Evolutionary conservation across 2,797 vertebrate genomes (phyloP), one percentile per base, ranked within the genome.

Genomic region (Gymnothorax javanicus): DNA sequence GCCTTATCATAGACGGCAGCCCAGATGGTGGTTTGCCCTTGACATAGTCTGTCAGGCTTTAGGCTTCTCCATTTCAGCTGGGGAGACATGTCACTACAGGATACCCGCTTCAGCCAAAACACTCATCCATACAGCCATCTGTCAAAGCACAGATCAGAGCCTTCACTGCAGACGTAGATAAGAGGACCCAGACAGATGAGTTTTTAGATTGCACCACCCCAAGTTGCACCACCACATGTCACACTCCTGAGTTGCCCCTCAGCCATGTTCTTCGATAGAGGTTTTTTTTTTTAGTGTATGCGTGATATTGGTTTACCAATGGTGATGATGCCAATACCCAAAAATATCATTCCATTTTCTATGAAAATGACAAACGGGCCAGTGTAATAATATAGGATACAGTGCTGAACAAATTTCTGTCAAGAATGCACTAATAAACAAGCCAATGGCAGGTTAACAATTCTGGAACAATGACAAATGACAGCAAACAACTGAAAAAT

Each of bases 21-120:
- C 93, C 94, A 96, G 93, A 95, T 95, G 94, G 94, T 93, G 93
- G 91, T 89, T 87, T 94, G 94, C 92, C 95, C 95, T 96, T 96
- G 96, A 96, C 94, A 94, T 69, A 92, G 67, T 60, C 91, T 92
- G 90, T 90, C 90, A 93, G 90, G 91, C 90, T 90, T 89, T 91
- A 33, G 81, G 58, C 82, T n/a, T 87, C 86, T 87, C 62, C 56
- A 8, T 54, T 84, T 67, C 67, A 62, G 57, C 15, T 8, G 60
- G 56, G 8, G 43, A 27, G 84, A 85, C 69, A 13, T 13, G 25
- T 58, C 43, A 43, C 50, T 25, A 50, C 13, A 54, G 67, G 71
- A 59, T 27, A 27, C 84, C 50, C 23, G n/a, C 4, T 85, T 75
- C 52, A 75, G 60, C 84, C 17, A 58, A 54, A 75, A 85, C 64